A percentile compares a stretch with the other conserved stretches of the same genome.
These are phyloP conservation scores for Lepilemur ruficaudatus DNA, from an alignment of 2,797 vertebrate genomes.

Conservation along the genomic window DNA sequence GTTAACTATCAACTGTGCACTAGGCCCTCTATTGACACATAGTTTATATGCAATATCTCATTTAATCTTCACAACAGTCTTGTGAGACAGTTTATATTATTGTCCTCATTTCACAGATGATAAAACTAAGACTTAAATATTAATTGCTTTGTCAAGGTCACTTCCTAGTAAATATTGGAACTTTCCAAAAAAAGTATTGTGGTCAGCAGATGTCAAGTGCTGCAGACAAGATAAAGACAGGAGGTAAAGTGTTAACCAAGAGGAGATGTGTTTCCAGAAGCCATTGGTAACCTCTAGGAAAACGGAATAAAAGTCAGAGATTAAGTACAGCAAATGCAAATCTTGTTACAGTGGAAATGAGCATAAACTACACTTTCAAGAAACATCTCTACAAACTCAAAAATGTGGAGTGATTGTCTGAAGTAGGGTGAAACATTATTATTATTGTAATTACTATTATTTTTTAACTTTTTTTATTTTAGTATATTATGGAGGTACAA, in stretches of 20 bases:
- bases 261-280: neutral
- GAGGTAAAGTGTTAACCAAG: neutral
- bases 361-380: neutral
- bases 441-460: neutral
- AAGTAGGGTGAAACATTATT: neutral
- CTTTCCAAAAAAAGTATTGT: neutral
- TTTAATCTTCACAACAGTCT: neutral
- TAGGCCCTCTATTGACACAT: neutral
- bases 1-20: neutral
- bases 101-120: neutral
- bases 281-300: neutral
- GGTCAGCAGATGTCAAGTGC: neutral
- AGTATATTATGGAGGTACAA: no score
- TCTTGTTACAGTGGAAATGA: neutral
- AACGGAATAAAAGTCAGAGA: neutral
- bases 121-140: neutral
- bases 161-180: neutral
- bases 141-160: neutral
- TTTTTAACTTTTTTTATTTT: neutral
- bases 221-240: neutral
- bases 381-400: neutral
- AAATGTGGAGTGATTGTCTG: neutral
- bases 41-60: neutral
- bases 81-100: neutral
- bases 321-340: neutral